Evolutionary conservation across 2,888 invertebrate genomes (phyloP), one percentile per base, ranked within the genome.

Genomic region (Hetaerina titia): DNA sequence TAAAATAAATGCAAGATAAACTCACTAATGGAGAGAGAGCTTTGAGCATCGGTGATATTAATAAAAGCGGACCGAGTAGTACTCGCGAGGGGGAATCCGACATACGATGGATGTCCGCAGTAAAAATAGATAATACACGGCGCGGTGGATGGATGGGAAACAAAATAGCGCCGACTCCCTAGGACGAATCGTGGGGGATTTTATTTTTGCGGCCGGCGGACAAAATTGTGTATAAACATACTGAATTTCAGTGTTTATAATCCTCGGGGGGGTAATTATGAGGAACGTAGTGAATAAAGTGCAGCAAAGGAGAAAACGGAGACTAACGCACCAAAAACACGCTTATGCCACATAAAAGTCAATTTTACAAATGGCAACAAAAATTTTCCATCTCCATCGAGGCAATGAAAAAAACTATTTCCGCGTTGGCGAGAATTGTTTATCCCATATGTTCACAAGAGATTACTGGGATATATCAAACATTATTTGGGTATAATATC

Each of bases 1-100:
- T 64, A 69, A 56, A 92, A 92, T 92, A 92, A 92, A 92, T 92
- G 92, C 92, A 74, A 74, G 92, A 74, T 56, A 92, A 69, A 92
- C 92, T 92, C 69, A 8, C 69, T 92, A 92, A 92, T 92, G 31
- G 74, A 25, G 13, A 81, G 31, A 81, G 31, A 31, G 22, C 31
- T 31, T 9, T 15, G 17, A 22, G 31, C 31, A 74, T 25, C 8
- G 74, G 74, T 8, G 31, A 31, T 31, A 31, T 81, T 81, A 81
- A 31, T 81, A n/a, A 81, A 81, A 81, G 81, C 15, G 81, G 22
- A 31, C n/a, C 9, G 31, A 31, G 25, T 74, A 69, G 81, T 13
- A 81, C 22, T 81, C 25, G 81, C 25, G 81, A 81, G 81, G 81
- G 45, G 81, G 13, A 81, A 31, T 31, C 7, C 8, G 11, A 25